Evolutionary conservation across 2,888 invertebrate species (phyloP), one percentile per base, ranked within the genome.

Genomic region (Hofmannophila pseudospretella): DNA sequence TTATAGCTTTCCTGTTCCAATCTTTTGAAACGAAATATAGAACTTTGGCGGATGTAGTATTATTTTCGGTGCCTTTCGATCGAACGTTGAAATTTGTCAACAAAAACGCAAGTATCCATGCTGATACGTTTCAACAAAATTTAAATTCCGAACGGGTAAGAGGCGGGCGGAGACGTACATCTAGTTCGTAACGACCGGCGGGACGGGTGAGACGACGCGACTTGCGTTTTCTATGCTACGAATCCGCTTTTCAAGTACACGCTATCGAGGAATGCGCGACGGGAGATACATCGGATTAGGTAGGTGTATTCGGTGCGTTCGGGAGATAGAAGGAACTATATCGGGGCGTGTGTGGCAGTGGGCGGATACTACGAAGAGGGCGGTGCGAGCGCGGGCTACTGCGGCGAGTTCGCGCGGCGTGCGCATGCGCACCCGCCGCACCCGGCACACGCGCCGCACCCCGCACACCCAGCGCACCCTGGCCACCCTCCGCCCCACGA

Each of bases 311-410:
- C 40, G 47, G 36, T 41, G 50, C 32, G 44, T 8, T 20, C 9
- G 32, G 23, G 7, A n/a, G 33, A 22, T 27, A 34, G 28, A 23
- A 39, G 35, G 22, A 25, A 33, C 64, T 61, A 54, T 74, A 73
- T 71, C 69, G 67, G 66, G 73, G 74, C 76, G 75, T 78, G 78
- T 81, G 78, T 81, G 80, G 74, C 82, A 84, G 82, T 85, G 80
- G 85, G 76, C 70, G 79, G 80, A 58, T 86, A 82, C 82, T 88
- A 84, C 80, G 82, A 79, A 59, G 85, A 84, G 47, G 70, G 62
- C 59, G 58, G 63, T 67, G 70, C 64, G 65, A 68, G 63, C 61
- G 40, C 36, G 30, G 60, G 59, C 55, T 77, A 76, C 74, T 75
- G 79, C 77, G 74, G 68, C 54, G 79, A 80, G 63, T 80, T 69